Base-by-base conservation (phyloP, 2,113 vertebrate species). In the Rhinoptilus africanus region DNA sequence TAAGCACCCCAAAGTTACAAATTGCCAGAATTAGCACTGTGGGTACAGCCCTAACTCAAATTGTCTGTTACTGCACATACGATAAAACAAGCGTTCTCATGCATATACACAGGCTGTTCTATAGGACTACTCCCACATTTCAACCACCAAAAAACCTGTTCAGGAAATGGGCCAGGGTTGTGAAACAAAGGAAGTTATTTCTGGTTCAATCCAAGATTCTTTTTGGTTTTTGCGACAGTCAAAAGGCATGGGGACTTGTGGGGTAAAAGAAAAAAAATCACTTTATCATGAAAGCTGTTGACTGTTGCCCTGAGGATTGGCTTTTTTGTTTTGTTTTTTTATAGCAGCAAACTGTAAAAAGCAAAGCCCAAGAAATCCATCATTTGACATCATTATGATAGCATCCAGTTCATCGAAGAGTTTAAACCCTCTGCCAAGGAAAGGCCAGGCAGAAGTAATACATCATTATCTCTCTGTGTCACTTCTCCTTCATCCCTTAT, bases 341-440 rank as follows among this genome's bases (percentile, higher is more conserved):
- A 79, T 63, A 93, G 53, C 35, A 76, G 53, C 37, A 74, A 93
- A 60, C 48, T n/a, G 35, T 68, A 88, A 77, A 95, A 92, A 71
- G 27, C 72, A 93, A 75, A 88, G 35, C 35, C 22, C 39, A 77
- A 67, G 85, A 81, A 91, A 94, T 94, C 64, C 68, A 92, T 92
- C 90, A 95, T 50, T 45, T 96, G 87, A 95, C 92, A 94, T 97
- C 91, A 94, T 92, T 84, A 92, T 94, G 85, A 94, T 14, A 95
- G 64, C 79, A 88, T 34, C 48, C 37, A 92, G 75, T 35, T 92
- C 91, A 87, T 3, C 1, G 16, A 85, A 57, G 47, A 79, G 69
- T 76, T 88, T 73, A 92, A 89, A 85, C 48, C 16, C 45, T 76
- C 17, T 74, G 85, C 50, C 88, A 92, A 88, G 88, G 47, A 90